Evolutionary conservation across 2,888 invertebrate genomes (phyloP).

Genomic region (Andrena trimmerana): DNA sequence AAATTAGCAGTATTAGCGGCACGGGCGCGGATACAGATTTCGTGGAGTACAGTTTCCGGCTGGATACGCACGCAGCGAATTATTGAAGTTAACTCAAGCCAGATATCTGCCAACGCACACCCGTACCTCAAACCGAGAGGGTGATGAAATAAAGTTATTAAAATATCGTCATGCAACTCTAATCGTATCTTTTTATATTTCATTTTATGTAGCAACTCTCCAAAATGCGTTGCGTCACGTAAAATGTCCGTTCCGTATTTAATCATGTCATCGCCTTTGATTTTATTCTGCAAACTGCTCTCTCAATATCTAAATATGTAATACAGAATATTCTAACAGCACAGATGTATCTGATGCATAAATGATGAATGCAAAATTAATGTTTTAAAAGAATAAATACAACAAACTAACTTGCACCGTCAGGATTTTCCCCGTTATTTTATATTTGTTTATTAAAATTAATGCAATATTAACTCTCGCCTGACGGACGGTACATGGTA

Average conservation of each 20-base stretch:
- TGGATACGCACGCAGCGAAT: constrained; percentile 64
- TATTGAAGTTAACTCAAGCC: constrained; percentile 67
- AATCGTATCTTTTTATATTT: neutral
- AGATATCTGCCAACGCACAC: constrained; percentile 39
- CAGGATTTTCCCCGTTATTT: too few species aligned
- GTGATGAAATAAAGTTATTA: constrained; percentile 33
- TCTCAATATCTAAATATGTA: too few species aligned
- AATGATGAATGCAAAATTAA: too few species aligned
- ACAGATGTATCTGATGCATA: too few species aligned
- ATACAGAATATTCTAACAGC: too few species aligned
- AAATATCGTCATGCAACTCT: constrained; percentile 28
- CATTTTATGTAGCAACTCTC: neutral
- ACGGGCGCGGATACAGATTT: constrained; percentile 69
- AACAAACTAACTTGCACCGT: too few species aligned
- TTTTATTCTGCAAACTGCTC: constrained; percentile 3
- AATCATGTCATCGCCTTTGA: neutral
- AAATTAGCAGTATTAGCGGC: constrained; percentile 74
- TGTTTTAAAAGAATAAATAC: too few species aligned
- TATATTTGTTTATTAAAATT: too few species aligned
- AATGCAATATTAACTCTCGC: too few species aligned
- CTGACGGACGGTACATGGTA: too few species aligned
- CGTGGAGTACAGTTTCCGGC: constrained; percentile 62
- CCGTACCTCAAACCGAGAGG: constrained; percentile 25
- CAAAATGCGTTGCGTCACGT: neutral
- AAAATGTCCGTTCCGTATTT: neutral